Conservation (phyloP, 2,888 invertebrate species). For the Scaptomyza parva region DNA sequence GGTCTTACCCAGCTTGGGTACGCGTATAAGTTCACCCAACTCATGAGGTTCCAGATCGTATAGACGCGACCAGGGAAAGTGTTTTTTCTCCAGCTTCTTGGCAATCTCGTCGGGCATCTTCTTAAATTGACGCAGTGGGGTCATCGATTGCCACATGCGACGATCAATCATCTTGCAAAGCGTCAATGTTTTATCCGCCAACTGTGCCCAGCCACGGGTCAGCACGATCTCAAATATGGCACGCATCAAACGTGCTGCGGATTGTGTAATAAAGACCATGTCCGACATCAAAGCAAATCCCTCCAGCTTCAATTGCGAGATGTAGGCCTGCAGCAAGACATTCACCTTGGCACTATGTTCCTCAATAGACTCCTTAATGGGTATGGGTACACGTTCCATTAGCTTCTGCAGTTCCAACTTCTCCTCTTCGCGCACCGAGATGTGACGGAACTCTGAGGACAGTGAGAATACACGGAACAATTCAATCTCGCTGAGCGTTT, state of each 20-base stretch:
- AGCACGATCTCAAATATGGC: conserved; percentile 99
- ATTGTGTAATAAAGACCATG: conserved; percentile 99
- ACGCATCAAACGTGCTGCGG: conserved; percentile 96
- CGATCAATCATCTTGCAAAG: conserved; percentile 99
- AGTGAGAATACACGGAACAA: conserved; percentile 98
- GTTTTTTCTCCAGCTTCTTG: conserved; percentile 99
- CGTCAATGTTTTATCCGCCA: conserved; percentile 97
- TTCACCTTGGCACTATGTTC: conserved; percentile 98
- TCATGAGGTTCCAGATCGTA: conserved; percentile 99
- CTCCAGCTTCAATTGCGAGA: conserved; percentile 98
- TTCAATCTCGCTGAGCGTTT: conserved; percentile 98
- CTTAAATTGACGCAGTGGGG: conserved; percentile 97
- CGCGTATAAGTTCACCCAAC: conserved; percentile 91
- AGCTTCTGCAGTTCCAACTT: conserved; percentile 98
- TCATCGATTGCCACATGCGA: conserved; percentile 99
- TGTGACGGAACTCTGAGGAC: conserved; percentile 97
- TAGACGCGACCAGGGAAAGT: conserved; percentile 96
- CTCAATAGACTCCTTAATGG: conserved; percentile 99
- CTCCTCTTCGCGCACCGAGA: conserved; percentile 97
- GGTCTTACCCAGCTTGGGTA: conserved; percentile 89
- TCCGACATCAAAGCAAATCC: conserved; percentile 99
- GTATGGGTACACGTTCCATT: conserved; percentile 96
- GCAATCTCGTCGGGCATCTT: conserved; percentile 99
- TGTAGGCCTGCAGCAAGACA: conserved; percentile 97
- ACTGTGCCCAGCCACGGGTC: conserved; percentile 96